These are phyloP conservation scores for Podarcis muralis DNA, from an alignment of 2,113 vertebrate species.

Conservation along the genomic window DNA sequence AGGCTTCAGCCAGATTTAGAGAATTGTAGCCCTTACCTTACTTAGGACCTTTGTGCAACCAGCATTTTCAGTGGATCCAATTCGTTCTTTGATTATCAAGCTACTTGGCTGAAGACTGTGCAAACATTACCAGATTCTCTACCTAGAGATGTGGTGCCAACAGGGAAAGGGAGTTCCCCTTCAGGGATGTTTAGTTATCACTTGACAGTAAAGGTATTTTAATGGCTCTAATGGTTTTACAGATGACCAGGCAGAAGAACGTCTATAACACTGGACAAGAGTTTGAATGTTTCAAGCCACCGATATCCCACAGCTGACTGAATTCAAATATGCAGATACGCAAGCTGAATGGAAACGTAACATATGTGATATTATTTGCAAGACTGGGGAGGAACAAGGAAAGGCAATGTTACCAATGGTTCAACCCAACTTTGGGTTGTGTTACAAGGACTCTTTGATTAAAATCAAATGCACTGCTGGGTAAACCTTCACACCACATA, in stretches of 20 bases:
- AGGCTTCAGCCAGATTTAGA: not conserved
- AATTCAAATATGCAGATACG: not conserved
- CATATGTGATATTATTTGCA: not conserved
- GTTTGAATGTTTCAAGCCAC: not conserved
- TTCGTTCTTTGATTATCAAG: not conserved
- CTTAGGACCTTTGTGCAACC: not conserved
- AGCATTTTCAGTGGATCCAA: too few relatives aligned
- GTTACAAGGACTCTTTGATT: conserved; percentile 32
- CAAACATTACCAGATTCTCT: not conserved
- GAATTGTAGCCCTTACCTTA: not conserved
- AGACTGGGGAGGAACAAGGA: not conserved
- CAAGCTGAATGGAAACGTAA: not conserved
- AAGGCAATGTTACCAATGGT: too few relatives aligned
- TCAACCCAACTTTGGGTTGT: not conserved
- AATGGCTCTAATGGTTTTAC: too few relatives aligned
- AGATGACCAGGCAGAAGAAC: too few relatives aligned
- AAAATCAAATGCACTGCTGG: conserved; percentile 9
- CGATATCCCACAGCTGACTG: not conserved
- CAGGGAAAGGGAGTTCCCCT: not conserved
- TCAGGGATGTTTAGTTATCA: too few relatives aligned
- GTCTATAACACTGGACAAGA: too few relatives aligned
- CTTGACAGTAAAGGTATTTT: too few relatives aligned
- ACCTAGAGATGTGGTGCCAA: not conserved
- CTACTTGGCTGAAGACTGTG: not conserved
- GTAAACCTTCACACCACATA: conserved; percentile 21